Evolutionary conservation across 1,140 invertebrate species (phyloP).

Genomic region (Leptinotarsa undecemlineata): DNA sequence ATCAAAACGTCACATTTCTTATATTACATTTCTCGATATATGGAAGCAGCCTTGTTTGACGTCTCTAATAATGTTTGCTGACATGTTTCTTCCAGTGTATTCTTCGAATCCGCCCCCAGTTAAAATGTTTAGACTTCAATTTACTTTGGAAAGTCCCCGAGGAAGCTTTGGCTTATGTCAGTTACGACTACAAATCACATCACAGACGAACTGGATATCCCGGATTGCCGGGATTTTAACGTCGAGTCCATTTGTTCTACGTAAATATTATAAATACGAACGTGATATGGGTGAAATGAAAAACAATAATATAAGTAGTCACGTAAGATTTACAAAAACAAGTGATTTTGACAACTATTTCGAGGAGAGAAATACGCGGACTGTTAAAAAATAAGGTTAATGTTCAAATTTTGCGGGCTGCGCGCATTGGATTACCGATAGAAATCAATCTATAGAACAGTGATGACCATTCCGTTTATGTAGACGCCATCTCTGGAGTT

Average conservation of each 20-base stretch:
- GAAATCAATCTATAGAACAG: too few species aligned
- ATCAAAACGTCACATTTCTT: conserved; percentile 50
- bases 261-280: too few species aligned
- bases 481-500: too few species aligned
- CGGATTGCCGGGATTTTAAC: conserved; percentile 10
- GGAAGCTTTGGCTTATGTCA: conserved; percentile 38
- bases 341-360: too few species aligned
- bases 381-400: too few species aligned
- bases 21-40: conserved; percentile 50
- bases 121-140: conserved; percentile 54
- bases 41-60: conserved; percentile 48
- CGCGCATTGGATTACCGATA: too few species aligned
- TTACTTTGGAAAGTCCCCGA: conserved; percentile 46
- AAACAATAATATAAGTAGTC: too few species aligned
- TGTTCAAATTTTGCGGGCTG: too few species aligned
- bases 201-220: conserved; percentile 30
- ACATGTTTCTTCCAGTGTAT: conserved; percentile 46
- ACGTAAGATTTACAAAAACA: too few species aligned
- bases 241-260: neutral
- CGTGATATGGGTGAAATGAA: too few species aligned
- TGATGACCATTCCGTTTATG: too few species aligned
- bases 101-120: conserved; percentile 43
- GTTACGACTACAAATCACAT: conserved; percentile 44
- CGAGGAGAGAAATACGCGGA: too few species aligned
- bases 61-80: conserved; percentile 52